phyloP scores from a whole-genome alignment of 2,113 vertebrate species.

The Antigone vipio region DNA sequence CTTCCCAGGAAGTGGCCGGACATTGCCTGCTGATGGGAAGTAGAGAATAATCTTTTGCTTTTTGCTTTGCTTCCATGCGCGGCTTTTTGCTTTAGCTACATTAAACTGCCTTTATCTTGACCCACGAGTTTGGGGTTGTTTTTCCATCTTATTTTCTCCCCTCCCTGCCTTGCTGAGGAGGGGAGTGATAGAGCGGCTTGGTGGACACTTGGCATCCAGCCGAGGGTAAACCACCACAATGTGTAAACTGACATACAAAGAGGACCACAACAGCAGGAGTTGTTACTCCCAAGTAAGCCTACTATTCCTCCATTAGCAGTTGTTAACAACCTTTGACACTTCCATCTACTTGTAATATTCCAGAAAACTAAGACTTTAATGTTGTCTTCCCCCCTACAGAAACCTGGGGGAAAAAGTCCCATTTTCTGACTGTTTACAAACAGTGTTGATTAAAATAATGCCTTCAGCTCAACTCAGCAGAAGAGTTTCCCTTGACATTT shows the following conservation, averaged over 20 bases:
- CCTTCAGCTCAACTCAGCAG: not conserved
- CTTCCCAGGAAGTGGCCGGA: too few species aligned
- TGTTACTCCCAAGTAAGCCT: not conserved
- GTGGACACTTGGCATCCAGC: too few species aligned
- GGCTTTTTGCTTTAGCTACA: too few species aligned
- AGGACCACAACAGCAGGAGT: not conserved
- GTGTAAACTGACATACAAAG: not conserved
- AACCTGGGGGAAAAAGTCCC: fast-evolving
- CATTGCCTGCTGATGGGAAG: too few species aligned
- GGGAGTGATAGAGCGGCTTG: too few species aligned
- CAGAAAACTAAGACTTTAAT: not conserved
- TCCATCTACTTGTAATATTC: not conserved
- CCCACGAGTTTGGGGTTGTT: too few species aligned
- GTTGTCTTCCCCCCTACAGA: not conserved
- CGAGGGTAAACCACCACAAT: too few species aligned
- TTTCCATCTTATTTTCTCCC: too few species aligned
- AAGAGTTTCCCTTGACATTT: not conserved
- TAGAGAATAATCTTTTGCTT: too few species aligned
- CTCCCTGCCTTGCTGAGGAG: too few species aligned
- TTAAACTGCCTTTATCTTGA: too few species aligned
- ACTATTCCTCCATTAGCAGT: not conserved
- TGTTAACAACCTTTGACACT: not conserved
- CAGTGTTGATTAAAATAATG: not conserved
- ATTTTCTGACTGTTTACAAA: not conserved
- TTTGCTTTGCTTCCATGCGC: too few species aligned